Percentiles rank a stretch among this genome's conserved stretches.
Conservation (phyloP, 2,888 invertebrate species). For the Pherbina coryleti region DNA sequence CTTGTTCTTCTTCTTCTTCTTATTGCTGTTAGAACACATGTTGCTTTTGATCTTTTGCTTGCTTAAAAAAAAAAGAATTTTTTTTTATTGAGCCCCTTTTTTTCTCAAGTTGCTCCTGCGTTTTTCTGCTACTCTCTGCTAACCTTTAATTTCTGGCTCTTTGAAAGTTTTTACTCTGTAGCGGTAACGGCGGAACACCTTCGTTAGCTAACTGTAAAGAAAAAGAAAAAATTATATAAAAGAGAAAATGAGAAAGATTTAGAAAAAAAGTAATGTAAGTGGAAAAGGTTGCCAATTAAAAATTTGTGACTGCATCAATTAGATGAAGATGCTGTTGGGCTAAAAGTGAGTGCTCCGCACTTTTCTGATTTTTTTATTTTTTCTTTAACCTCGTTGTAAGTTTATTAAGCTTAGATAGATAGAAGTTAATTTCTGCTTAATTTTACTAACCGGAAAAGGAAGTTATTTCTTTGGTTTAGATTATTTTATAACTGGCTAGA, state of each 20-base stretch:
- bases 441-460: too few species aligned
- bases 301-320: slow-evolving; percentile 10
- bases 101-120: not conserved
- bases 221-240: slow-evolving; percentile 36
- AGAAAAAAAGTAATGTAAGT: not conserved
- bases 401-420: too few species aligned
- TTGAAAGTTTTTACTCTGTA: slow-evolving; percentile 62
- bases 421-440: too few species aligned
- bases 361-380: too few species aligned
- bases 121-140: not conserved
- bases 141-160: slow-evolving; percentile 58
- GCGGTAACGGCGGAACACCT: slow-evolving; percentile 59
- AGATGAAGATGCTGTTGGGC: not conserved
- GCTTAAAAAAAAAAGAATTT: not conserved
- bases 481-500: too few species aligned
- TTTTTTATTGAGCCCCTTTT: not conserved
- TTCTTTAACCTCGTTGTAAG: too few species aligned
- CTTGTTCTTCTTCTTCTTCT: slow-evolving; percentile 13
- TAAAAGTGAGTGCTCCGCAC: too few species aligned
- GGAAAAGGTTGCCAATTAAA: slow-evolving; percentile 29
- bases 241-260: slow-evolving; percentile 25
- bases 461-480: too few species aligned
- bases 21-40: slow-evolving; percentile 36
- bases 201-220: slow-evolving; percentile 57
- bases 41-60: slow-evolving; percentile 45